These are phyloP conservation scores for Rhabdomys pumilio DNA, from an alignment of 2,797 vertebrate species.

Conservation along the genomic window DNA sequence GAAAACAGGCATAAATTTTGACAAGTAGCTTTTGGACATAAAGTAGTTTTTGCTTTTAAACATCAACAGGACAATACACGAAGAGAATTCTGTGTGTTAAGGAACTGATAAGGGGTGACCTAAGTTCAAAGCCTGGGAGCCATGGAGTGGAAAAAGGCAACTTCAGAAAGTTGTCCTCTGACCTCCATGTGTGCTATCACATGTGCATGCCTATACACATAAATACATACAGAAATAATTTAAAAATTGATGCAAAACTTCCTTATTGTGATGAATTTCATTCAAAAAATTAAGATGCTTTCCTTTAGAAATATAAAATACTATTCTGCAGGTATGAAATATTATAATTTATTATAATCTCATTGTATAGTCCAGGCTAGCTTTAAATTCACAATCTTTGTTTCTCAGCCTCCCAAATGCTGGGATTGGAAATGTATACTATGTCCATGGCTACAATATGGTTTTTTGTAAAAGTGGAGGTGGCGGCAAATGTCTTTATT, in stretches of 20 bases:
- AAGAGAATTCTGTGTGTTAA: background rate
- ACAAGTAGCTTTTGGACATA: background rate
- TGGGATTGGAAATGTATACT: background rate
- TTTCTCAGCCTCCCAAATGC: background rate
- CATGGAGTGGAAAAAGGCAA: background rate
- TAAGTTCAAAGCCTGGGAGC: background rate
- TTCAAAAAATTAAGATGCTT: background rate
- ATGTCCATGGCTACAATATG: background rate
- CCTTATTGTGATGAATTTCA: slow-evolving; percentile 7
- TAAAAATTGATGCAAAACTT: background rate
- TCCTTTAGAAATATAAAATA: slow-evolving; percentile 2
- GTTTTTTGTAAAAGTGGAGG: background rate
- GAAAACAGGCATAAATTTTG: background rate
- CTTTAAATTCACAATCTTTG: background rate
- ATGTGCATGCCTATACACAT: background rate
- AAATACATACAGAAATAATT: background rate
- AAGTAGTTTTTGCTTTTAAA: background rate
- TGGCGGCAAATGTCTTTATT: background rate
- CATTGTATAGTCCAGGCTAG: background rate
- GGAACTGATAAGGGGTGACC: background rate
- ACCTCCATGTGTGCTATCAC: background rate
- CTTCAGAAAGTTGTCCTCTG: background rate
- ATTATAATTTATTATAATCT: background rate
- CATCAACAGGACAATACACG: background rate
- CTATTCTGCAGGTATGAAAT: background rate